Evolutionary conservation across 2,797 vertebrate genomes (phyloP).

Genomic region (Rhinella marina): DNA sequence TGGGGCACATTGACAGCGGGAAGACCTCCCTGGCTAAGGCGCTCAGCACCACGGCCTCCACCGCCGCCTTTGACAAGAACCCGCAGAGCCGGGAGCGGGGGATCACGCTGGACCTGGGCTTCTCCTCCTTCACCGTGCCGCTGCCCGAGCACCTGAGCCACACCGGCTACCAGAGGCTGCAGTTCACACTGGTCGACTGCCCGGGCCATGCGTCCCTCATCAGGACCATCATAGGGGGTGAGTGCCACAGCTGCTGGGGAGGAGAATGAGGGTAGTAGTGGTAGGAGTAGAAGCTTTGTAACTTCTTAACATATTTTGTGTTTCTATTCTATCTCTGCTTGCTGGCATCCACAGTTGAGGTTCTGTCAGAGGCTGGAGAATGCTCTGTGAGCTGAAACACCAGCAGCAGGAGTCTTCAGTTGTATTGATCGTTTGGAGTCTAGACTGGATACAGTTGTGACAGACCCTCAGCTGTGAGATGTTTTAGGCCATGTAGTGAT

Average conservation of each 20-base stretch:
- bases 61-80: slow-evolving; percentile 95
- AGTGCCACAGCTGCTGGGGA: slow-evolving; percentile 60
- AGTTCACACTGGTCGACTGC: slow-evolving; percentile 96
- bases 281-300: neutral
- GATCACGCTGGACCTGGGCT: slow-evolving; percentile 96
- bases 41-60: slow-evolving; percentile 93
- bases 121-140: slow-evolving; percentile 90
- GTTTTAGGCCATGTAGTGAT: too few species aligned
- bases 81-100: slow-evolving; percentile 96
- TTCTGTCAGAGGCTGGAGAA: too few species aligned
- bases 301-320: too few species aligned
- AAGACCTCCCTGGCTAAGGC: slow-evolving; percentile 93
- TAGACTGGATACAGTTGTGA: too few species aligned
- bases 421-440: too few species aligned
- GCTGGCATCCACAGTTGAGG: too few species aligned
- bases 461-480: too few species aligned
- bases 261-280: neutral
- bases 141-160: slow-evolving; percentile 80
- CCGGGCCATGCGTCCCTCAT: slow-evolving; percentile 97
- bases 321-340: too few species aligned
- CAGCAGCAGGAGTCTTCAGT: too few species aligned
- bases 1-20: slow-evolving; percentile 96
- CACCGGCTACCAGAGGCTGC: slow-evolving; percentile 76
- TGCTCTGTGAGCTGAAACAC: too few species aligned
- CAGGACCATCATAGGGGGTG: slow-evolving; percentile 97